phyloP scores from a whole-genome alignment of 2,113 vertebrate species.

The Holacanthus passer region DNA sequence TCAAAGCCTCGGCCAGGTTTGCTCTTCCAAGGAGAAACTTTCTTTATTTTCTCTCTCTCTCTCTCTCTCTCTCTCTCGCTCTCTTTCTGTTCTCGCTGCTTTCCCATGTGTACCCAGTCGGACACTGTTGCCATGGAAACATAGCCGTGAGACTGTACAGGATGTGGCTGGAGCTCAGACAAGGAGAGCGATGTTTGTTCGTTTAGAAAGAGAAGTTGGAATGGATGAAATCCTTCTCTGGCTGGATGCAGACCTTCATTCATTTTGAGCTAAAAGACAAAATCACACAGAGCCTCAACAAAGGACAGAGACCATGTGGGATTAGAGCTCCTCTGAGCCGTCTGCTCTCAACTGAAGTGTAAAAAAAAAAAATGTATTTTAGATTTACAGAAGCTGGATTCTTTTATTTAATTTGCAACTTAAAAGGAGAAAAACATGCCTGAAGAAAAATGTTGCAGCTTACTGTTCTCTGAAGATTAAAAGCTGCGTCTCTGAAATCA shows the following conservation, averaged over 20 bases:
- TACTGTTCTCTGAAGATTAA: slow-evolving; percentile 26
- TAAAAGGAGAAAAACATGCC: slow-evolving; percentile 17
- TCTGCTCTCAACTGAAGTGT: slow-evolving; percentile 11
- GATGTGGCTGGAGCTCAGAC: slow-evolving; percentile 64
- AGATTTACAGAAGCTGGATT: slow-evolving; percentile 16
- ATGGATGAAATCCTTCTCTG: slow-evolving; percentile 62
- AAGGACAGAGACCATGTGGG: slow-evolving; percentile 30
- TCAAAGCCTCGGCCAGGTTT: slow-evolving; percentile 41
- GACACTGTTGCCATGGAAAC: slow-evolving; percentile 73
- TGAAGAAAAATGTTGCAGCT: not conserved
- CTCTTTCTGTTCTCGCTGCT: slow-evolving; percentile 34
- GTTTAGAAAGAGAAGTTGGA: slow-evolving; percentile 63
- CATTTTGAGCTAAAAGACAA: slow-evolving; percentile 57
- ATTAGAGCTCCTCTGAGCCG: slow-evolving; percentile 44
- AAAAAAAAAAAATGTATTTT: slow-evolving; percentile 14
- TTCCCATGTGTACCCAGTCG: slow-evolving; percentile 42
- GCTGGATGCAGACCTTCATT: slow-evolving; percentile 57
- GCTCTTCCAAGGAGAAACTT: slow-evolving; percentile 50
- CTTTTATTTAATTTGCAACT: slow-evolving; percentile 29
- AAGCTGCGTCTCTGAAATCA: not conserved
- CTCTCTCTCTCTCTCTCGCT: not conserved
- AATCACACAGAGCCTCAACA: slow-evolving; percentile 48
- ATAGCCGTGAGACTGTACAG: slow-evolving; percentile 62
- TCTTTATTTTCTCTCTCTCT: not conserved
- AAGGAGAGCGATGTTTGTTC: slow-evolving; percentile 58